A percentile compares a stretch with the other conserved stretches of the same genome.
phyloP scores from a whole-genome alignment of 2,797 vertebrate species.

The Chrosomus eos region DNA sequence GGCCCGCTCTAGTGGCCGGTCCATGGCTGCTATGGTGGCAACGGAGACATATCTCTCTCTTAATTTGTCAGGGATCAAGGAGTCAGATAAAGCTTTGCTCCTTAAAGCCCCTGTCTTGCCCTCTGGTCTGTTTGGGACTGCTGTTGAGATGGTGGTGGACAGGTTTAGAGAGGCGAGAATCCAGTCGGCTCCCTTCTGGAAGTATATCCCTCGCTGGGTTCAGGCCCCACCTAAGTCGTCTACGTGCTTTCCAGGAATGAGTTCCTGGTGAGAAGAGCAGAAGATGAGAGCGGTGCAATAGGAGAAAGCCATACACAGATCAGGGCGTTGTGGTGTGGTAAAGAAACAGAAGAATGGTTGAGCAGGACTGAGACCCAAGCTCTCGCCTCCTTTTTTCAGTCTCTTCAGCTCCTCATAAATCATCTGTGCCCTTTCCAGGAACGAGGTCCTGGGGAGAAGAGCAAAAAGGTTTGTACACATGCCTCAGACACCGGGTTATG shows the following conservation, averaged over 20 bases:
- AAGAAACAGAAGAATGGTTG: no score
- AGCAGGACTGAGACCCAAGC: no score
- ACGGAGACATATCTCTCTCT: neutral
- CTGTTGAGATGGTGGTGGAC: neutral
- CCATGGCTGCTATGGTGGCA: neutral
- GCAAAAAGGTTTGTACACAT: neutral
- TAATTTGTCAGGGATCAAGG: neutral
- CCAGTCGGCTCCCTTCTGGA: neutral
- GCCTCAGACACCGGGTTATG: no score
- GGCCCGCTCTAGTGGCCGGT: neutral
- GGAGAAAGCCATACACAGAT: no score
- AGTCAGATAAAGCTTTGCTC: neutral
- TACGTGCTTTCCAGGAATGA: no score
- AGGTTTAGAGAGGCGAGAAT: neutral
- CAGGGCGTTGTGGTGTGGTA: no score
- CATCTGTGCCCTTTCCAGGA: neutral
- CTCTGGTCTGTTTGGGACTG: neutral
- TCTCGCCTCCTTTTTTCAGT: neutral
- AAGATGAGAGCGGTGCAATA: no score
- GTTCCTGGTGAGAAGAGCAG: no score
- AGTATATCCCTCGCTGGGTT: neutral
- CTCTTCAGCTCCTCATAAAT: neutral
- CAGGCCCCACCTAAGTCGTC: no score
- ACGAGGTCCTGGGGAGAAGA: neutral
- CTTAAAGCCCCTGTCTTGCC: neutral